Conservation (phyloP, 1,140 invertebrate genomes). For the Gryon sp. region DNA sequence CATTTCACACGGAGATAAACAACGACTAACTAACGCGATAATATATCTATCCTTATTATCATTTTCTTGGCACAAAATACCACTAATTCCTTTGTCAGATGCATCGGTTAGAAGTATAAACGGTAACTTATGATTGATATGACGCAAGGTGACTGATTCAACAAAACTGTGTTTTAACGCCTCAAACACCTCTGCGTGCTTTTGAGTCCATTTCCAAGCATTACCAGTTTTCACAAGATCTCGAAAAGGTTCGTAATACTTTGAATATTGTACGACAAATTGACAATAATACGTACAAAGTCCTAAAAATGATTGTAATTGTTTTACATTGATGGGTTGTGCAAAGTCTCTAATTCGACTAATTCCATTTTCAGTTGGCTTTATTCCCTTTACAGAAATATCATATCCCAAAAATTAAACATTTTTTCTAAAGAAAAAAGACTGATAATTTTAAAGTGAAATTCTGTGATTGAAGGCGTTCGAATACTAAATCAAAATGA, state of each 20-base stretch:
- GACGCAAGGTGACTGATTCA: background rate
- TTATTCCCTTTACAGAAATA: slow-evolving; percentile 12
- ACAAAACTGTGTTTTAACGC: background rate
- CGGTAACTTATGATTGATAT: slow-evolving; percentile 1
- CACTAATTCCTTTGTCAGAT: no score
- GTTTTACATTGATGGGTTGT: no score
- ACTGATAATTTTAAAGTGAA: no score
- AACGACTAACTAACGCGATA: no score
- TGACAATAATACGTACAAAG: slow-evolving; percentile 55
- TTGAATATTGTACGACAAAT: no score
- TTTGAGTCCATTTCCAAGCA: background rate
- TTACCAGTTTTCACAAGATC: background rate
- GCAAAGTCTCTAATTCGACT: slow-evolving; percentile 20
- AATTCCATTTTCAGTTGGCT: background rate
- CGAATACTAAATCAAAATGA: slow-evolving; percentile 5
- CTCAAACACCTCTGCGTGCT: background rate
- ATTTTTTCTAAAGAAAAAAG: slow-evolving; percentile 1
- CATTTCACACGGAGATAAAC: no score
- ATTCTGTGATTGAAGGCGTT: background rate
- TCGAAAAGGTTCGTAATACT: no score
- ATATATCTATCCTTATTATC: no score
- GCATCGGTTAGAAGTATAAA: no score
- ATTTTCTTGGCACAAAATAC: no score
- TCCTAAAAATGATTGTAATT: no score
- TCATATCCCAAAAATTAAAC: slow-evolving; percentile 13